Percentiles rank a stretch among this genome's conserved stretches.
phyloP scores from a whole-genome alignment of 1,140 invertebrate species.

The Anoplolepis gracilipes region DNA sequence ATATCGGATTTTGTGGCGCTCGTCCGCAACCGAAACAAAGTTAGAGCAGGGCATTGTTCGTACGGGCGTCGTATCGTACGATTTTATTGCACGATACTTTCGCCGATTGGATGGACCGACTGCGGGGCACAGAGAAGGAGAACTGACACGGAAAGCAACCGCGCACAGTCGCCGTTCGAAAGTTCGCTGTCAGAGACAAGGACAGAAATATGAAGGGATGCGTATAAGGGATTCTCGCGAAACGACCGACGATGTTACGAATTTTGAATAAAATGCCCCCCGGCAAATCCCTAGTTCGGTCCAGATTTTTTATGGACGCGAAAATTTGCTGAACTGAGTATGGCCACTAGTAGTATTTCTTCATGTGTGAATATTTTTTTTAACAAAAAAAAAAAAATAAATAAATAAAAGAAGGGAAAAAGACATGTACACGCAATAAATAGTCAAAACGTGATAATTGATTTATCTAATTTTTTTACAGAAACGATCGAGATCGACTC shows the following conservation, averaged over 20 bases:
- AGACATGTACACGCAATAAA: not conserved
- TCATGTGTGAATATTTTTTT: not conserved
- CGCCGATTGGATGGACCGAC: conserved; percentile 62
- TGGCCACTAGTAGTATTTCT: conserved; percentile 27
- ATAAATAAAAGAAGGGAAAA: not conserved
- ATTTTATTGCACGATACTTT: conserved; percentile 74
- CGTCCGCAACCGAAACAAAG: conserved; percentile 63
- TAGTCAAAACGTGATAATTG: not conserved
- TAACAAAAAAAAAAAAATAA: not conserved
- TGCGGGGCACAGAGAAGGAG: conserved; percentile 7
- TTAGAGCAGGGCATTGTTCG: conserved; percentile 62
- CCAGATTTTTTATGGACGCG: conserved; percentile 9
- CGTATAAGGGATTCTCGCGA: conserved; percentile 4
- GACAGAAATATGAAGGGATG: conserved; percentile 6
- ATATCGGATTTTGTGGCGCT: conserved; percentile 27
- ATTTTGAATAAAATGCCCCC: conserved; percentile 61
- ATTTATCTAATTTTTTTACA: not conserved
- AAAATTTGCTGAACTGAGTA: conserved; percentile 13
- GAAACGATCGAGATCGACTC: not conserved
- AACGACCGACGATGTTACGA: conserved; percentile 34
- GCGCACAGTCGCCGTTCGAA: conserved; percentile 50
- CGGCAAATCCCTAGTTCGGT: conserved; percentile 60
- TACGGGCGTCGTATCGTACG: conserved; percentile 43
- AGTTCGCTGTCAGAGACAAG: conserved; percentile 55
- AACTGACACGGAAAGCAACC: conserved; percentile 42